Base-by-base conservation (phyloP, 2,113 vertebrate species). In the Agapornis roseicollis region DNA sequence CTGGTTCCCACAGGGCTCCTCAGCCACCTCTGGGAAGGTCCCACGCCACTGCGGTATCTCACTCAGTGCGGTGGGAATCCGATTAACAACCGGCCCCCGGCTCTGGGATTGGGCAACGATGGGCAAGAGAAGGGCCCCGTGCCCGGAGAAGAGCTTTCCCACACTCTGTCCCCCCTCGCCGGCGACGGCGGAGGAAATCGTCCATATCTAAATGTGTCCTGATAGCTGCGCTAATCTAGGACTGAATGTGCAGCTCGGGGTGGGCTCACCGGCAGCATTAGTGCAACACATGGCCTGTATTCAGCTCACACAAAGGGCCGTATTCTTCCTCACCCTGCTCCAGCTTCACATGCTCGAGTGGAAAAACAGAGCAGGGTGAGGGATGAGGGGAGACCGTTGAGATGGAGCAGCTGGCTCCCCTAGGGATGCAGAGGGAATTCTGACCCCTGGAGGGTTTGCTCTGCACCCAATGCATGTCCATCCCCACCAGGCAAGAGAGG, bases 161-260 rank as follows among this genome's bases (percentile, higher is more conserved):
- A 99, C 98, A 98, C 98, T 98, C 98, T 88, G 68, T 90, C 60
- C 84, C 85, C 84, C 73, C 84, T 76, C 16, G 53, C 37, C 66
- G 85, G 97, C 95, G 97, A 98, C 97, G 95, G 98, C 97, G 88
- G 97, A 98, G 98, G 98, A 99, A 99, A 98, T 98, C 98, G 98
- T 96, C 98, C 98, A 97, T 98, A 98, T 97, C 98, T 98, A 98
- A 99, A 98, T 96, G 95, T 85, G 98, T 98, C 97, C 98, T 97
- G 97, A 98, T 97, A 97, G 97, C 97, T 95, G 94, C 97, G 94
- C 98, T 98, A 99, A 98, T 99, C 98, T 98, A 97, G 97, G 96
- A 87, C 98, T 98, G 98, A 98, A 98, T 98, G 98, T 33, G 95
- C 95, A 78, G 98, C 98, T 97, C 97, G 97, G 98, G 98, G 98